Base-by-base conservation (phyloP, 2,888 invertebrate species). In the Chalcis sispes region DNA sequence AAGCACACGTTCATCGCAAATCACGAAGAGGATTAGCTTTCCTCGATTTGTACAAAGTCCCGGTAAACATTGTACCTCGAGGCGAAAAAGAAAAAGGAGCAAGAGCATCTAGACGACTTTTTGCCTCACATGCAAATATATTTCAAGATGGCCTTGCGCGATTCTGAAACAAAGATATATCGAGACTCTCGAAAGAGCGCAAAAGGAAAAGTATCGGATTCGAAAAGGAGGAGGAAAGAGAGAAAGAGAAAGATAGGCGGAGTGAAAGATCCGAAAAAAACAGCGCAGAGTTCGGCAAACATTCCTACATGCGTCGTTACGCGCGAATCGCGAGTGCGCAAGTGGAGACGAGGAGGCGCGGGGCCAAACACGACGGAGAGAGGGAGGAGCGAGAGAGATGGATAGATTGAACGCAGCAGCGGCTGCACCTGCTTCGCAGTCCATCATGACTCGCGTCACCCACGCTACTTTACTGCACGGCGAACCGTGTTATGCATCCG, bases 401-500 rank as follows among this genome's bases (percentile, higher is more conserved):
- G 74, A 75, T 62, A 67, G 76, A 64, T 52, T 29, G 66, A 56
- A 29, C 54, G 69, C 66, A 61, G 76, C 82, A 80, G 83, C 83
- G 83, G 78, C 83, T 84, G 88, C 88, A 88, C 88, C 88, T 88
- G 88, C 84, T 85, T 82, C 84, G 82, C 86, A 85, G 87, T 88
- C 85, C 85, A 86, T 88, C 88, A 88, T 85, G 84, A 82, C 79
- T 78, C 83, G 83, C 85, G 87, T 88, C 88, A 88, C 88, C 88
- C 88, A 87, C 87, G 88, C 87, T 86, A 86, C 86, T 87, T 87
- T 85, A 85, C 85, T 85, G 84, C 86, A 85, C 84, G 82, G 83
- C 84, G 84, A 86, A 87, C 84, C 87, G 84, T 86, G 87, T 88
- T 87, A 86, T 86, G 87, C 85, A 85, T 86, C 83, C 82, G 82